Conservation (phyloP, 2,797 vertebrate species). For the Steatocranus sp. region DNA sequence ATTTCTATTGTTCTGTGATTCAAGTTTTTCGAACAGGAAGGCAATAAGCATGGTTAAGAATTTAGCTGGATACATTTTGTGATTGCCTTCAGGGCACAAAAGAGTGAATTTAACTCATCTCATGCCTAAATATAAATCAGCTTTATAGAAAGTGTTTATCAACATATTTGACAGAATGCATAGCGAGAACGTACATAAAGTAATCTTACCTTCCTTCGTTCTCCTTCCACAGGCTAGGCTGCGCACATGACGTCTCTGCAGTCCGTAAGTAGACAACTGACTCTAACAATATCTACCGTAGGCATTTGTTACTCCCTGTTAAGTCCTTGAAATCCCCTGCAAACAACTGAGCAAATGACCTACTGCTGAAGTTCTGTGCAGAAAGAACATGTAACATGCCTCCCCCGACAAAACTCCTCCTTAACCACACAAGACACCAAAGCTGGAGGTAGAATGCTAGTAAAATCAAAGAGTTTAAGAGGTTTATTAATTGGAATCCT, state of each 20-base stretch:
- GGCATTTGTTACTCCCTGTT: conserved; percentile 61
- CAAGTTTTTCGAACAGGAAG: background rate
- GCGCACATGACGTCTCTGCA: conserved; percentile 25
- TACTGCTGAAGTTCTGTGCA: conserved; percentile 34
- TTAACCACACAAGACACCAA: conserved; percentile 74
- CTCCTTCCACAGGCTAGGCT: background rate
- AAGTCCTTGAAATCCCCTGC: conserved; percentile 67
- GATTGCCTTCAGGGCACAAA: background rate
- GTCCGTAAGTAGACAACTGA: conserved; percentile 53
- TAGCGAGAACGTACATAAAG: background rate
- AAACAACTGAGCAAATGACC: conserved; percentile 61
- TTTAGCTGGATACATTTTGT: background rate
- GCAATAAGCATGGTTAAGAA: background rate
- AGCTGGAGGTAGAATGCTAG: conserved; percentile 75
- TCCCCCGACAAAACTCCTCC: conserved; percentile 62
- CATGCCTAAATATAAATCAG: background rate
- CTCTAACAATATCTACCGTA: conserved; percentile 53
- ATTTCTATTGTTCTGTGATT: background rate
- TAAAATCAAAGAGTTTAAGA: conserved; percentile 86
- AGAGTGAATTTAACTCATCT: background rate
- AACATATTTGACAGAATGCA: background rate
- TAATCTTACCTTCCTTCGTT: conserved; percentile 41
- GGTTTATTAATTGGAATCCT: conserved; percentile 92
- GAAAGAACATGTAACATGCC: conserved; percentile 59
- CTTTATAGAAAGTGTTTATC: background rate